Evolutionary conservation across 2,888 invertebrate genomes (phyloP), one percentile per base, ranked within the genome.

Genomic region (Phortica magna): DNA sequence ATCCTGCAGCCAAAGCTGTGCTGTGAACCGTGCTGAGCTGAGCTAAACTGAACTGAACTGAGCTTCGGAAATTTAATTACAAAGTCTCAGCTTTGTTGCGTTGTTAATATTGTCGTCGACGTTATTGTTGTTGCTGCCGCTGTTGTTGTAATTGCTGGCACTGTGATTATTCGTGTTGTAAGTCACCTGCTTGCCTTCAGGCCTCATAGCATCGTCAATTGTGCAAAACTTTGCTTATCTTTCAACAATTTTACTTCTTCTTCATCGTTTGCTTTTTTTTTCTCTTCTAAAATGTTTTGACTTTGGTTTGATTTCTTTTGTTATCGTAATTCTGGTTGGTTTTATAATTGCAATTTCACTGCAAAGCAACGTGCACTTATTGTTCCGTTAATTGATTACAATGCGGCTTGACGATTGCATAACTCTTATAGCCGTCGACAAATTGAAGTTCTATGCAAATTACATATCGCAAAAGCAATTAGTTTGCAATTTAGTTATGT

Each of bases 1-100:
- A 74, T 78, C 80, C 80, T 76, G 76, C 76, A 76, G 84, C 78
- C 75, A 31, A 31, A 31, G 31, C 31, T 31, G 31, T 31, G 31
- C 31, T 31, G 31, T 31, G 31, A 31, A 31, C 31, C 31, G 31
- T 31, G 31, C 31, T 31, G 31, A 31, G 31, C 31, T 31, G 31
- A 31, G 31, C 31, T 31, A 31, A 31, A 31, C 31, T 31, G 31
- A 31, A 31, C 31, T 31, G 22, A 73, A 73, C 53, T 70, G 78
- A 76, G 76, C 84, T 79, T 84, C 74, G 78, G 80, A 85, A 85
- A 87, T 85, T 85, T 85, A 85, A 85, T 85, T 85, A 85, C 84
- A 79, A 83, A 79, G 76, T 78, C 79, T 74, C 70, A 78, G 81
- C 80, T 88, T 80, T 84, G 77, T 75, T 65, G 41, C 41, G 31